Percentiles rank a stretch among this genome's conserved stretches.
These are phyloP conservation scores for Pachypanchax playfairii DNA, from an alignment of 2,113 vertebrate genomes.

Conservation along the genomic window DNA sequence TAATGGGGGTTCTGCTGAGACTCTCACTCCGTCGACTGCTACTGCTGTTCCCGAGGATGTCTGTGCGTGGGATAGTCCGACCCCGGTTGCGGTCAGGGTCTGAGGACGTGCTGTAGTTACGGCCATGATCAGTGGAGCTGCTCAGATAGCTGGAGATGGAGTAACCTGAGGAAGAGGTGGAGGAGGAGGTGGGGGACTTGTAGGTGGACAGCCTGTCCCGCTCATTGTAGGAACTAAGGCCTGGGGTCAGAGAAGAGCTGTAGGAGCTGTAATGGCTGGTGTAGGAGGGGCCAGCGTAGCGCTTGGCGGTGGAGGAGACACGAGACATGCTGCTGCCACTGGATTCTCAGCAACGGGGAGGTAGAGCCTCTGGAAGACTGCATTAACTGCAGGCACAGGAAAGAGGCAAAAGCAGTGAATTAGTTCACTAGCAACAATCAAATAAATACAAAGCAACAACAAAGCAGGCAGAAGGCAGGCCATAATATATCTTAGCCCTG, in stretches of 20 bases:
- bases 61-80: conserved; percentile 81
- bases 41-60: conserved; percentile 76
- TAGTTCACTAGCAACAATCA: conserved; percentile 49
- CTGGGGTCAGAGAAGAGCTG: conserved; percentile 82
- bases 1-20: conserved; percentile 80
- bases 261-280: conserved; percentile 87
- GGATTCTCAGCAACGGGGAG: conserved; percentile 78
- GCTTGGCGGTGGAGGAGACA: conserved; percentile 93
- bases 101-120: conserved; percentile 81
- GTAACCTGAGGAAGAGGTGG: conserved; percentile 71
- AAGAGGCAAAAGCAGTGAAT: conserved; percentile 47
- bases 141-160: conserved; percentile 83
- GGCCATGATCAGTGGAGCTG: conserved; percentile 71
- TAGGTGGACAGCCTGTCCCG: conserved; percentile 82
- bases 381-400: conserved; percentile 84
- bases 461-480: conserved; percentile 18
- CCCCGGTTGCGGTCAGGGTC: conserved; percentile 79
- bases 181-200: conserved; percentile 55
- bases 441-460: conserved; percentile 36
- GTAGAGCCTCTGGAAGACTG: conserved; percentile 77
- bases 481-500: conserved; percentile 11
- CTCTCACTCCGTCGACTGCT: conserved; percentile 83
- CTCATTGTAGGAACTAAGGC: conserved; percentile 83
- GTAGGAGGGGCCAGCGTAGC: conserved; percentile 83
- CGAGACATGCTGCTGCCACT: conserved; percentile 87